Base-by-base conservation (phyloP, 2,888 invertebrate genomes). In the Catocala nupta region DNA sequence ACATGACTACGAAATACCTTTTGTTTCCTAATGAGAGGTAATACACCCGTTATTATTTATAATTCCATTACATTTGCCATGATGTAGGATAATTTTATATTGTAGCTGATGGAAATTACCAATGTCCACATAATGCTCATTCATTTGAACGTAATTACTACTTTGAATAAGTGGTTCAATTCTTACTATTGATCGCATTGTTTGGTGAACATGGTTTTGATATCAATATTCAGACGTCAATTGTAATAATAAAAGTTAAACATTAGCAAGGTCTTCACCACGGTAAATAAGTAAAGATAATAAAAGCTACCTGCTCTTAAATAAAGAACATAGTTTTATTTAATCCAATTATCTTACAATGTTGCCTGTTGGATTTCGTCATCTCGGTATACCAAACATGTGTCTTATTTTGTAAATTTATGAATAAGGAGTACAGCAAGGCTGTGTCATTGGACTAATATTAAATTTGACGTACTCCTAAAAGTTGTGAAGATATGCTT, bases 31-130 rank as follows among this genome's bases (percentile, higher is more conserved):
- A 77, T 76, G 72, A 75, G 50, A 54, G 48, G 55, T 73, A 75
- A 78, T 75, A 50, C 51, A 54, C 56, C 25, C 39, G 53, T 56
- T 60, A 77, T 75, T 76, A 75, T 60, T 59, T 55, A 52, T 59
- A 55, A 67, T 65, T 72, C 69, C 68, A 67, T 66, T 70, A 66
- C 72, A 75, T 74, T 78, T 74, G 73, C 70, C 73, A 77, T 80
- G 68, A 72, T 71, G 57, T 55, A 63, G 42, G 53, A 70, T 59
- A 54, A 70, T 76, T 69, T 56, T 62, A 50, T 49, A 57, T 61
- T 54, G 65, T 64, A 34, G 59, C 8, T 56, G 66, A 70, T 73
- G 73, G 50, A 63, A 69, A 66, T 71, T 58, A 60, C 58, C 63
- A 72, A 68, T 63, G 68, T 52, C 50, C 65, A 59, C 55, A 65